These are phyloP conservation scores for Oncorhynchus tshawytscha DNA, from an alignment of 2,113 vertebrate genomes.

Conservation along the genomic window DNA sequence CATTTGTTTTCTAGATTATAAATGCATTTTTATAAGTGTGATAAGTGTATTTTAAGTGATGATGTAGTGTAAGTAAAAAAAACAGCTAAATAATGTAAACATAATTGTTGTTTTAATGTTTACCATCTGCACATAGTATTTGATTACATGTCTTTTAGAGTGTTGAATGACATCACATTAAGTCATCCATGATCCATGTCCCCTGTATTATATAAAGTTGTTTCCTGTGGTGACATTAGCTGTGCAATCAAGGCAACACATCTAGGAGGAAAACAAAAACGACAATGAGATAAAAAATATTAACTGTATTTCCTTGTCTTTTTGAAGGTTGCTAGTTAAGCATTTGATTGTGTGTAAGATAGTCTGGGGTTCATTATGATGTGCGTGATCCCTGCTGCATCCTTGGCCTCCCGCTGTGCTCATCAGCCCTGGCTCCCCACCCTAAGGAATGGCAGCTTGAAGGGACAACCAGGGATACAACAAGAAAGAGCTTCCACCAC, in stretches of 20 bases:
- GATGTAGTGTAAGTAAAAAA: no score
- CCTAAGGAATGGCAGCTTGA: conserved; percentile 49
- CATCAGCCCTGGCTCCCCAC: conserved; percentile 44
- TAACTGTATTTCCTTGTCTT: neutral
- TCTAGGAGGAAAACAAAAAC: neutral
- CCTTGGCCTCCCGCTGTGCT: conserved; percentile 29
- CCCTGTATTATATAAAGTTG: neutral
- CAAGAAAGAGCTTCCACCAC: conserved; percentile 43
- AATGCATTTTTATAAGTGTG: no score
- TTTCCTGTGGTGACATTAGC: neutral
- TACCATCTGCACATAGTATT: neutral
- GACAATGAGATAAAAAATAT: no score
- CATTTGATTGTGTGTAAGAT: conserved; percentile 16
- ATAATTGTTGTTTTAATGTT: no score
- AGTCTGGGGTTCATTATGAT: conserved; percentile 30
- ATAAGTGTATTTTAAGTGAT: no score
- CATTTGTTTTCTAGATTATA: no score
- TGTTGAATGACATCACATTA: neutral
- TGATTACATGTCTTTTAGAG: neutral
- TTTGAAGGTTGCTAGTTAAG: conserved; percentile 8
- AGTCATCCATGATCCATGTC: neutral
- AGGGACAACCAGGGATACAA: conserved; percentile 41
- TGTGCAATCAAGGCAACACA: neutral
- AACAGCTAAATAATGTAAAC: no score
- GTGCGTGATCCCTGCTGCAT: conserved; percentile 43